These are phyloP conservation scores for Chiridota heheva DNA, from an alignment of 35 echinoderm and acorn worm species.

Conservation along the genomic window DNA sequence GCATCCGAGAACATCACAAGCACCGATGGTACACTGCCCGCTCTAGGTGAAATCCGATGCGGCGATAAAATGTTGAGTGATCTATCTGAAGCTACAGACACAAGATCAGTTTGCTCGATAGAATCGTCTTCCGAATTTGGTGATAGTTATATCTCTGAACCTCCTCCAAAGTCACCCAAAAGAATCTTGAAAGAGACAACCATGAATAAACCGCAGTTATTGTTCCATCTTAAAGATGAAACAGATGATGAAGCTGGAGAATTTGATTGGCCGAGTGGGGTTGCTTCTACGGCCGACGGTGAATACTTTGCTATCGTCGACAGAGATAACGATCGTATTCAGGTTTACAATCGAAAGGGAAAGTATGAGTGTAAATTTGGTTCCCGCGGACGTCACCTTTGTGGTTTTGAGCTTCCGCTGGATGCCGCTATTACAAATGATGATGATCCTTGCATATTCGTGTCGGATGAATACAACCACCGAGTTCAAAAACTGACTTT, in stretches of 20 bases:
- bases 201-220: constrained; percentile 68
- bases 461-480: constrained; percentile 99
- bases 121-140: constrained; percentile 83
- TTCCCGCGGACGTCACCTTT: constrained; percentile 78
- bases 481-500: constrained; percentile 96
- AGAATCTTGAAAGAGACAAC: constrained; percentile 25
- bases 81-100: constrained; percentile 75
- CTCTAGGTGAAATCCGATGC: constrained; percentile 89
- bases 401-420: constrained; percentile 96
- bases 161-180: constrained; percentile 69
- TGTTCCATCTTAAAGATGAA: constrained; percentile 92
- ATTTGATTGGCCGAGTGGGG: constrained; percentile 99
- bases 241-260: constrained; percentile 91
- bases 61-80: constrained; percentile 68
- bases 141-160: constrained; percentile 63
- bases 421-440: constrained; percentile 85
- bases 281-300: constrained; percentile 78
- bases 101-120: constrained; percentile 79
- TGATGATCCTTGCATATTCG: constrained; percentile 89
- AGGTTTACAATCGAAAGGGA: constrained; percentile 95
- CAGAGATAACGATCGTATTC: constrained; percentile 93
- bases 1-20: constrained; percentile 58
- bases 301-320: constrained; percentile 94
- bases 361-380: constrained; percentile 99
- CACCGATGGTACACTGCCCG: constrained; percentile 38